Evolutionary conservation across 2,113 vertebrate genomes (phyloP).

Genomic region (Passer montanus): DNA sequence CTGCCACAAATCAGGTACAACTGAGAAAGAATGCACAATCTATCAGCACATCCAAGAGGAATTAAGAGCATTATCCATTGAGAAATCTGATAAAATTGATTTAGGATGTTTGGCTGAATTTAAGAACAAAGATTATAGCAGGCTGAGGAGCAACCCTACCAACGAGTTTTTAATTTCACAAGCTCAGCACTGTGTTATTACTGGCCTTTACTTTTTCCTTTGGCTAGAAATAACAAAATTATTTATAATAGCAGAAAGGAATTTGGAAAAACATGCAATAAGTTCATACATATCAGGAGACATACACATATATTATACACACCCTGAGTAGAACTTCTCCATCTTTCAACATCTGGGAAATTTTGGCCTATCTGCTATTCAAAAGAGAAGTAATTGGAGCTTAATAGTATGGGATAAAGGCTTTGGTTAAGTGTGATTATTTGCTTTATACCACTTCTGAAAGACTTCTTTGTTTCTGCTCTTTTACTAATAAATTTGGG

Average conservation of each 20-base stretch:
- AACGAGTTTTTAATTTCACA: neutral
- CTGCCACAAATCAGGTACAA: neutral
- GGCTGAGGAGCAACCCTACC: neutral
- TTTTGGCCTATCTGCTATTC: neutral
- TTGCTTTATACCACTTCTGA: constrained; percentile 17
- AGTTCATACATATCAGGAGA: neutral
- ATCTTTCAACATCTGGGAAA: constrained; percentile 25
- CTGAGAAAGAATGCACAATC: neutral
- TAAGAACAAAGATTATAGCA: neutral
- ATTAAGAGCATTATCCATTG: neutral
- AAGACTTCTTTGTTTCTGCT: constrained; percentile 42
- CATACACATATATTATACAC: neutral
- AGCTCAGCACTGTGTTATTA: constrained; percentile 5
- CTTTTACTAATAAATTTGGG: neutral
- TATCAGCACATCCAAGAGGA: neutral
- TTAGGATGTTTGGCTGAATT: neutral
- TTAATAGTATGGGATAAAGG: neutral
- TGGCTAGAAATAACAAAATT: constrained; percentile 18
- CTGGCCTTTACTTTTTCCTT: constrained; percentile 1
- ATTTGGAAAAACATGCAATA: constrained; percentile 26
- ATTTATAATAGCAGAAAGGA: constrained; percentile 36
- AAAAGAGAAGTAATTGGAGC: neutral
- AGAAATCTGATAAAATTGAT: neutral
- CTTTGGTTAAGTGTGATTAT: constrained; percentile 9
- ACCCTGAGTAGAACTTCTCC: neutral